Evolutionary conservation across 2,888 invertebrate genomes (phyloP).

Genomic region (Micropterix aruncella): DNA sequence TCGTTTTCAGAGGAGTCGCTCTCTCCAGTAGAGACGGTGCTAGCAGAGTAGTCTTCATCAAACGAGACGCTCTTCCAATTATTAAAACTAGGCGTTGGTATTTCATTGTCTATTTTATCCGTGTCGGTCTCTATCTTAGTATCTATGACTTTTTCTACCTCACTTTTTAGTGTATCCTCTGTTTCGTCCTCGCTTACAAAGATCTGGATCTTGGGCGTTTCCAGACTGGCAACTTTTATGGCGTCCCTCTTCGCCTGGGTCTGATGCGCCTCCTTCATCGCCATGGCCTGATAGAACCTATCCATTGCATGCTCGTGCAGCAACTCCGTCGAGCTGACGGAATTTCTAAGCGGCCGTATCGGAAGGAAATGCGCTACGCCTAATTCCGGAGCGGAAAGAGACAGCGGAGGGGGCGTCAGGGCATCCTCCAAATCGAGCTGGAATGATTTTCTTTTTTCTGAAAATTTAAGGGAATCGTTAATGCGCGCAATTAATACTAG

Average conservation of each 20-base stretch:
- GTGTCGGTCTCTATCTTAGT: constrained; percentile 7
- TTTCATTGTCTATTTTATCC: constrained; percentile 18
- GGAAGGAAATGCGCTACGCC: constrained; percentile 35
- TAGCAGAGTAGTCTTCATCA: constrained; percentile 48
- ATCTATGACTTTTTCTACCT: background rate
- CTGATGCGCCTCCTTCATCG: constrained; percentile 54
- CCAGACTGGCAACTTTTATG: constrained; percentile 14
- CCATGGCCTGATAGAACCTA: constrained; percentile 64
- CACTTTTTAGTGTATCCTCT: background rate
- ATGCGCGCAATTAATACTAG: constrained; percentile 1
- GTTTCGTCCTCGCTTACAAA: background rate
- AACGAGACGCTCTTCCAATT: constrained; percentile 37
- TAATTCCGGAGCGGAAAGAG: constrained; percentile 69
- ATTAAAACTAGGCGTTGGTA: constrained; percentile 16
- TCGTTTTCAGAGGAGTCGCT: constrained; percentile 30
- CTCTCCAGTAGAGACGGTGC: constrained; percentile 40
- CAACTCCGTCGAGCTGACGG: constrained; percentile 71
- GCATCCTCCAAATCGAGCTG: constrained; percentile 52
- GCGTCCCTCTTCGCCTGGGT: constrained; percentile 18
- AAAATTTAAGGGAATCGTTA: too few relatives aligned
- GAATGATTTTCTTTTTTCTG: constrained; percentile 42
- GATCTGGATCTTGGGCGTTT: background rate
- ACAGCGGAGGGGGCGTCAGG: constrained; percentile 63
- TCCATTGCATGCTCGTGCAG: constrained; percentile 74
- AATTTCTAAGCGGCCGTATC: constrained; percentile 49